Percentiles rank a stretch among this genome's conserved stretches.
These are phyloP conservation scores for Tetragnatha montana DNA, from an alignment of 2,888 invertebrate species.

Conservation along the genomic window DNA sequence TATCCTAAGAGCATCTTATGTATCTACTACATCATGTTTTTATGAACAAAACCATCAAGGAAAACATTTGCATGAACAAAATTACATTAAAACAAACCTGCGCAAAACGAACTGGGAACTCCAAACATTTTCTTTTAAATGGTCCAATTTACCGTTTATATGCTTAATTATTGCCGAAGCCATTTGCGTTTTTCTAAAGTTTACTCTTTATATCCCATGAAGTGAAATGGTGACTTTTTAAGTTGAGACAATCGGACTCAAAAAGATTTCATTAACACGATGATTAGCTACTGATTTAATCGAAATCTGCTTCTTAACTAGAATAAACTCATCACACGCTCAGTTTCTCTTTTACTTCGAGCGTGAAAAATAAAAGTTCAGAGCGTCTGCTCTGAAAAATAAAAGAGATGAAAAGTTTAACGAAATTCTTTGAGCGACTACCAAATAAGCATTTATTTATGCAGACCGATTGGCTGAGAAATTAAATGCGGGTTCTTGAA, in stretches of 20 bases:
- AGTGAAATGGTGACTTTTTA: background rate
- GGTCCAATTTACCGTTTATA: too few species aligned
- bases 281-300: background rate
- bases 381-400: background rate
- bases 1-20: too few species aligned
- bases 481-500: constrained; percentile 21
- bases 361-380: background rate
- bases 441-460: background rate
- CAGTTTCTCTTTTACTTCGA: background rate
- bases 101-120: too few species aligned
- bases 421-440: background rate
- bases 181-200: background rate
- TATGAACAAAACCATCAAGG: too few species aligned
- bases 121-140: too few species aligned
- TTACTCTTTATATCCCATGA: background rate
- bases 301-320: background rate
- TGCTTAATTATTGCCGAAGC: background rate
- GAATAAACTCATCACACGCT: background rate
- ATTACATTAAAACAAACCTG: too few species aligned
- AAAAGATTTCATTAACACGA: background rate
- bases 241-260: background rate
- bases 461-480: background rate
- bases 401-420: background rate
- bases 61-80: too few species aligned
- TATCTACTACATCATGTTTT: too few species aligned